Evolutionary conservation across 2,888 invertebrate species (phyloP), one percentile per base, ranked within the genome.

Genomic region (Trachelus troglodyta): DNA sequence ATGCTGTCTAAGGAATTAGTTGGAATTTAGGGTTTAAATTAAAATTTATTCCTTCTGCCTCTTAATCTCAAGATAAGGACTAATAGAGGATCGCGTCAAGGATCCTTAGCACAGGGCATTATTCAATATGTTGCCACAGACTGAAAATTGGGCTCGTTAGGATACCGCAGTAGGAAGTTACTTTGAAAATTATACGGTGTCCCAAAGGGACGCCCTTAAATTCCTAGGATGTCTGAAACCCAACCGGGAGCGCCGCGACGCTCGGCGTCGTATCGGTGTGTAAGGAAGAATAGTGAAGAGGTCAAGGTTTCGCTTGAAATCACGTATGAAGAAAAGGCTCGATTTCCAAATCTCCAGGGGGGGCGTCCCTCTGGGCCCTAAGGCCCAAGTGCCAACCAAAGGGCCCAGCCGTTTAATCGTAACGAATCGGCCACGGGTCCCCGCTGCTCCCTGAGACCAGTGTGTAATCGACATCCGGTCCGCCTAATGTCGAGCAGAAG

Each of bases 401-500:
- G 34, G 68, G 75, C 71, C 77, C 77, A 73, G 77, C 76, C 78
- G 79, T 85, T 83, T 82, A 83, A 84, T 85, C 82, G 84, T 80
- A 84, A 83, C 82, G 83, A 85, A 85, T 85, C 78, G 83, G 35
- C 78, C 77, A 69, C 77, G 78, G 78, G 77, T 78, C 79, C 80
- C 82, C 80, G 81, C 74, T 84, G 80, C 81, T 31, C 71, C 33
- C 71, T 33, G 71, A 30, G 71, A 30, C 30, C 79, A 83, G 83
- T 84, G 82, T 84, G 84, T 85, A 87, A 88, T 88, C 84, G 85
- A 87, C 87, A 87, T 87, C 87, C 84, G 84, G 85, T 84, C 84
- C 81, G 82, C 81, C 85, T 83, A 85, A 87, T 85, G 83, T 83
- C 81, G 83, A 83, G 82, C 80, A 83, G 83, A 83, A 83, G 84